Evolutionary conservation across 2,797 vertebrate genomes (phyloP).

Genomic region (Perodicticus potto): DNA sequence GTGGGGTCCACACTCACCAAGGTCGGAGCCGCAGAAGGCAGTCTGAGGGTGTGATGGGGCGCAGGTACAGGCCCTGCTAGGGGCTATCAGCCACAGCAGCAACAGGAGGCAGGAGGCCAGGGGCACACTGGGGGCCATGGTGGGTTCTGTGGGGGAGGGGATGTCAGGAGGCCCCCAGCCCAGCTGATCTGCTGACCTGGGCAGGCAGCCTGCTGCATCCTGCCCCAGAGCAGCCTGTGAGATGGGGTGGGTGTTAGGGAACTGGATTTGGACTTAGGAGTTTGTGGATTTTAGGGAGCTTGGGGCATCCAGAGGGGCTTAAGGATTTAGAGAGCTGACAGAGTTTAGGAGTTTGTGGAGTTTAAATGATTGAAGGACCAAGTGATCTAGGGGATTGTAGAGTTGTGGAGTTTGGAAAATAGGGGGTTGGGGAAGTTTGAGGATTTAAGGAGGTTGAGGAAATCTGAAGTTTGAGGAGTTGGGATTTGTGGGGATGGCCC

Average conservation of each 20-base stretch:
- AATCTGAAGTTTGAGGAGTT: neutral
- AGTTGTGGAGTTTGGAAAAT: neutral
- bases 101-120: constrained; percentile 64
- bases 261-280: neutral
- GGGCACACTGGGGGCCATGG: constrained; percentile 49
- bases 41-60: constrained; percentile 82
- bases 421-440: neutral
- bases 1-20: constrained; percentile 78
- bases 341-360: neutral
- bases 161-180: neutral
- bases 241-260: neutral
- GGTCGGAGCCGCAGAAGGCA: constrained; percentile 81
- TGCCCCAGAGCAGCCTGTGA: neutral
- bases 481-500: neutral
- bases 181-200: neutral
- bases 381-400: neutral
- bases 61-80: constrained; percentile 82
- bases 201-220: neutral
- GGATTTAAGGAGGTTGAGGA: neutral
- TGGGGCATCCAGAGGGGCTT: neutral
- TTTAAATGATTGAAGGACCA: neutral
- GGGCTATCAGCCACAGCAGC: constrained; percentile 66
- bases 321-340: neutral
- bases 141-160: constrained; percentile 22
- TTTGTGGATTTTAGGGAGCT: neutral